phyloP scores from a whole-genome alignment of 37 sponge, comb jelly and placozoan species.

The Theonella swinhoei region DNA sequence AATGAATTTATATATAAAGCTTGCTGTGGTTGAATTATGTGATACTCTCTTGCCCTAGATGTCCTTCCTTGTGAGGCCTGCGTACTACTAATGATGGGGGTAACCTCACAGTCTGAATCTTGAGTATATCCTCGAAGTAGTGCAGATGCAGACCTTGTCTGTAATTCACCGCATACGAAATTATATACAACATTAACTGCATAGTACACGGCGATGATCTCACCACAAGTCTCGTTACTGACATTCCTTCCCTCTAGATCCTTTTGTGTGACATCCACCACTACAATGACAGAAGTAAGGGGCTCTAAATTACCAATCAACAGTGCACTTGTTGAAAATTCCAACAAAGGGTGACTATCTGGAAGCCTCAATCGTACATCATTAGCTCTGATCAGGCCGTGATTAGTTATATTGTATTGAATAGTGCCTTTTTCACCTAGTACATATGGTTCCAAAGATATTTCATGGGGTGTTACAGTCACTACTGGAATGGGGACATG shows the following conservation, averaged over 20 bases:
- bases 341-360: constrained; percentile 24
- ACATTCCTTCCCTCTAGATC: too few species aligned
- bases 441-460: constrained; percentile 27
- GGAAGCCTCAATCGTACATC: constrained; percentile 23
- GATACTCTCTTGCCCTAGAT: too few species aligned
- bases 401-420: constrained; percentile 44
- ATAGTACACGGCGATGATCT: background rate
- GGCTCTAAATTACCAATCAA: constrained; percentile 14
- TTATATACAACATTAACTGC: constrained; percentile 25
- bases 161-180: constrained; percentile 23
- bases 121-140: too few species aligned
- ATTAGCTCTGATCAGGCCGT: constrained; percentile 49
- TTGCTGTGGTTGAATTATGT: too few species aligned
- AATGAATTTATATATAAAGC: too few species aligned
- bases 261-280: constrained; percentile 18
- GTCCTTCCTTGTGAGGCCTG: too few species aligned
- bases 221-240: too few species aligned
- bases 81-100: too few species aligned
- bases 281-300: constrained; percentile 12
- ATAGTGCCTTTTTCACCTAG: constrained; percentile 8
- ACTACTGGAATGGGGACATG: constrained; percentile 42
- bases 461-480: constrained; percentile 36
- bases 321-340: constrained; percentile 5
- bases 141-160: too few species aligned
- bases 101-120: too few species aligned